Base-by-base conservation (phyloP, 2,113 vertebrate genomes). In the Bombycilla garrulus region DNA sequence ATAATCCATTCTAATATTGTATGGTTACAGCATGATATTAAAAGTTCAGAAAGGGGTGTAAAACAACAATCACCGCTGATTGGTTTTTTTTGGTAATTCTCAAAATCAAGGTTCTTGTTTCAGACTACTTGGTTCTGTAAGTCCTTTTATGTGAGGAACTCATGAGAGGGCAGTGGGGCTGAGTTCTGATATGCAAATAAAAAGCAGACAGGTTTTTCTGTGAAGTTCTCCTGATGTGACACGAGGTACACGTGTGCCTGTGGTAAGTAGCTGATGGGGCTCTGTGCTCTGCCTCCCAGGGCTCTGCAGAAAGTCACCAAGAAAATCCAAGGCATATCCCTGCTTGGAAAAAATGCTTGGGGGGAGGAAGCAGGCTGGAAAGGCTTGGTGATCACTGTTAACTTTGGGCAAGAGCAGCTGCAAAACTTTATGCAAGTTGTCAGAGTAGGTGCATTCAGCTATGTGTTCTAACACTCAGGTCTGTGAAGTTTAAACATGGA, bases 191-290 rank as follows among this genome's bases (percentile, higher is more conserved):
- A 29, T 12, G 29, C 48, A 60, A 31, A 65, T 35, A 25, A 26
- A 40, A 82, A 71, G 45, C 26, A 72, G 64, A 22, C 16, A 14
- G 4, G 5, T n/a, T 56, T 70, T 87, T 60, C 42, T 77, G 11
- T 26, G 10, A 22, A 23, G 67, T 20, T 73, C 36, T 89, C 28
- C 25, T 35, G 65, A 22, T 7, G 9, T 47, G 44, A 28, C 66
- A 33, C 10, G 12, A 12, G 24, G 19, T 65, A 11, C 0, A 0
- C 3, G 33, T 19, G 35, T 38, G 42, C 36, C 53, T 65, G 28
- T 31, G 13, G 40, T 25, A 57, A 2, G 10, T 31, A 35, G 17
- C 40, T 65, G 64, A 2, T 0, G 1, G 53, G 13, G 24, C 38
- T 69, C 72, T 65, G 22, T 60, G 71, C n/a, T 92, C 44, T n/a